A percentile compares a stretch with the other conserved stretches of the same genome.
Conservation (phyloP, 2,888 invertebrate species). For the Pristionchus japonicus region DNA sequence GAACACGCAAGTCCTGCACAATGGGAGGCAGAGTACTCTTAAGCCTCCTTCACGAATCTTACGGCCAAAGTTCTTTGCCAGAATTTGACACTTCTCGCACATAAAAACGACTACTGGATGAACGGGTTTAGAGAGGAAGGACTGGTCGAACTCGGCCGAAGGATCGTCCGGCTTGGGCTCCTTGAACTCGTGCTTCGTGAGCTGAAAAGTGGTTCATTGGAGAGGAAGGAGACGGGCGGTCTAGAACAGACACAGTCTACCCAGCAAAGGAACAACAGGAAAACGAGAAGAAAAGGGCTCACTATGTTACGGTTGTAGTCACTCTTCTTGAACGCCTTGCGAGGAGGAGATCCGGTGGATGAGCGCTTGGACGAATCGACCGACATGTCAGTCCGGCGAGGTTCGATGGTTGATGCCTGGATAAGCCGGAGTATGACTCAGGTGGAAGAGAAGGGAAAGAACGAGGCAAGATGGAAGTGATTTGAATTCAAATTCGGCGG, state of each 20-base stretch:
- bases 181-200: neutral
- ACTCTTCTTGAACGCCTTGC: neutral
- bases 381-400: no score
- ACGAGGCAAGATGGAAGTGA: neutral
- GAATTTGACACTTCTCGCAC: neutral
- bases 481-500: neutral
- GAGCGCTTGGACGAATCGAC: neutral
- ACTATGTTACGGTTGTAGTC: neutral
- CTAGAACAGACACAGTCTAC: neutral
- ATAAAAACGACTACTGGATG: neutral
- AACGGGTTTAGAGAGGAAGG: neutral
- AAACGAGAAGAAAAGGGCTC: no score
- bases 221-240: no score
- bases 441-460: no score
- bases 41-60: neutral
- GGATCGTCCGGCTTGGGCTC: neutral
- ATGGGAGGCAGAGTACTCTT: neutral
- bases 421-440: no score
- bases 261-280: no score
- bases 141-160: neutral
- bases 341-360: neutral
- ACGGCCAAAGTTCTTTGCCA: neutral
- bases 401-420: no score
- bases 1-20: neutral
- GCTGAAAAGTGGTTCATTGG: no score